phyloP scores from a whole-genome alignment of 2,113 vertebrate genomes.

The Euleptes europaea region DNA sequence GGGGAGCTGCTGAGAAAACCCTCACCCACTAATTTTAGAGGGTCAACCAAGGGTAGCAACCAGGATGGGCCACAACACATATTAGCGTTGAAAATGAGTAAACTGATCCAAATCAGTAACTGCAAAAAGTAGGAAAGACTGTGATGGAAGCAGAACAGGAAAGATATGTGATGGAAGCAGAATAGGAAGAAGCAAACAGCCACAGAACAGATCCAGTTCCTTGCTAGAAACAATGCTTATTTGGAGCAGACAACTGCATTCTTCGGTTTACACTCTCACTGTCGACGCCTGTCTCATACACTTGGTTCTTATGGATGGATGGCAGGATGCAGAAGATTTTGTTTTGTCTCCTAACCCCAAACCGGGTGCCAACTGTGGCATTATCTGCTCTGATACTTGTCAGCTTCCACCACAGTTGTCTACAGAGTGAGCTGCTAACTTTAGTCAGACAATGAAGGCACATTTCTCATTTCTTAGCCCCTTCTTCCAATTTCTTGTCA shows the following conservation, averaged over 20 bases:
- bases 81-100: not conserved
- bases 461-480: not conserved
- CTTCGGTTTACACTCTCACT: accelerated
- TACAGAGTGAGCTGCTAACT: not conserved
- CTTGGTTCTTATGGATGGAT: not conserved
- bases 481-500: not conserved
- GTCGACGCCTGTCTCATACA: not conserved
- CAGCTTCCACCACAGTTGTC: constrained; percentile 31
- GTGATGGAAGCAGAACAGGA: not conserved
- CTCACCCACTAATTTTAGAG: not conserved
- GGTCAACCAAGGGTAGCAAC: not conserved
- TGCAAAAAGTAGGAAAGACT: not conserved
- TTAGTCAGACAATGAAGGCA: not conserved
- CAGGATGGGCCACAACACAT: not conserved
- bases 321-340: constrained; percentile 15
- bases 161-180: not conserved
- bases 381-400: not conserved
- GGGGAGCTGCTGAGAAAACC: not conserved
- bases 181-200: not conserved
- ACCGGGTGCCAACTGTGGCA: not conserved
- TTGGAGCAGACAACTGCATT: not conserved
- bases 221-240: not conserved
- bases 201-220: not conserved
- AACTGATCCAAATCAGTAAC: not conserved
- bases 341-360: not conserved